Conservation (phyloP, 2,113 vertebrate genomes). For the Lanius ludovicianus region DNA sequence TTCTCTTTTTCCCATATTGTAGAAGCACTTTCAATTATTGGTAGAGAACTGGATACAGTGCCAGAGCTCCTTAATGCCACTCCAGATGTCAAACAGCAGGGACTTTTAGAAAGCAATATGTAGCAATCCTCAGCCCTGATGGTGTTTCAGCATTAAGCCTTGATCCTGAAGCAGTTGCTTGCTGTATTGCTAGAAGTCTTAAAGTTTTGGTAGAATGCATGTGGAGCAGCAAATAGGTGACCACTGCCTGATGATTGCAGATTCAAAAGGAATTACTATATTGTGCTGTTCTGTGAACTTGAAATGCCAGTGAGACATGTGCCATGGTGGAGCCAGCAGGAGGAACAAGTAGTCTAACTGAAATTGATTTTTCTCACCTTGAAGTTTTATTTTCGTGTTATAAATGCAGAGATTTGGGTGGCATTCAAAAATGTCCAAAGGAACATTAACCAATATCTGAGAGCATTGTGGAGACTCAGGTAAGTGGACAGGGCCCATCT, state of each 20-base stretch:
- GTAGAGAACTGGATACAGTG: neutral
- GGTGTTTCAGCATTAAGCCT: neutral
- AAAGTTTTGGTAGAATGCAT: neutral
- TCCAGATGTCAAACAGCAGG: slow-evolving; percentile 23
- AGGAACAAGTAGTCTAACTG: neutral
- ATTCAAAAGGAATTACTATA: neutral
- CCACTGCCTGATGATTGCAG: neutral
- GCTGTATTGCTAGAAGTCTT: neutral
- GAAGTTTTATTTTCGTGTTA: neutral
- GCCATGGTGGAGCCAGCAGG: neutral
- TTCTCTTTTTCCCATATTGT: neutral
- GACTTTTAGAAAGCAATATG: neutral
- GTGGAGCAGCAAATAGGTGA: neutral
- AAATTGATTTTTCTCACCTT: neutral
- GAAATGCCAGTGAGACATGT: neutral
- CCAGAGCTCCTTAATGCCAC: neutral
- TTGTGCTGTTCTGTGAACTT: neutral
- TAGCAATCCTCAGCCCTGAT: neutral
- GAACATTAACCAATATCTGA: neutral
- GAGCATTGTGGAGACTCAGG: neutral
- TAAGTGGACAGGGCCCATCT: neutral
- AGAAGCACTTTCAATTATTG: neutral
- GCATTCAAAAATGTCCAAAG: neutral
- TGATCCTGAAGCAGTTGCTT: neutral
- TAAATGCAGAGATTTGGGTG: neutral